Conservation (phyloP, 2,113 vertebrate species). For the Fulica atra region DNA sequence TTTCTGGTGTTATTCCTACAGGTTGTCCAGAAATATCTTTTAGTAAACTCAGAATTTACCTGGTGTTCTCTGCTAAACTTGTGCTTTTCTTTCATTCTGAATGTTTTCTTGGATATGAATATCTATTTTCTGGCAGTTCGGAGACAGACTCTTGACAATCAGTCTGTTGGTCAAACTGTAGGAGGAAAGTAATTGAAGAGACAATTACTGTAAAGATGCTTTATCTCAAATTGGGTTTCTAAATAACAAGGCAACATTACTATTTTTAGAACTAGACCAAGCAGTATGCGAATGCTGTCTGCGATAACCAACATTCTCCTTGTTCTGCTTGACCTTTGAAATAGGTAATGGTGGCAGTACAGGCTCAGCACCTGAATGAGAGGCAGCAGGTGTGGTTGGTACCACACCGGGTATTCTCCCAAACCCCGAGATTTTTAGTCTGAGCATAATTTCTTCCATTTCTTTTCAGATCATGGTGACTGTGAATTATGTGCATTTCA, state of each 20-base stretch:
- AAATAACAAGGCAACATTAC: not conserved
- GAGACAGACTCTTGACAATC: not conserved
- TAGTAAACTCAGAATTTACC: not conserved
- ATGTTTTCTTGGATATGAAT: not conserved
- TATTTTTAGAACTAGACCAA: not conserved
- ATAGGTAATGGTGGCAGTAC: not conserved
- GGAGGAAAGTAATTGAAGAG: slow-evolving; percentile 28
- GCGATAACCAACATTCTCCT: not conserved
- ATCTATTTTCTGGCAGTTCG: not conserved
- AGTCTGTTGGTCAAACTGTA: not conserved
- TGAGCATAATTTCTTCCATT: not conserved
- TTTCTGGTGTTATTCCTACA: not conserved
- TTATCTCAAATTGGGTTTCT: not conserved
- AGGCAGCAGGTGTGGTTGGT: not conserved
- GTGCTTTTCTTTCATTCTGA: not conserved
- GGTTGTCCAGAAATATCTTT: not conserved
- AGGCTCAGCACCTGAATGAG: not conserved
- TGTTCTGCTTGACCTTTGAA: not conserved
- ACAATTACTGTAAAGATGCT: slow-evolving; percentile 12
- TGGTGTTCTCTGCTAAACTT: not conserved
- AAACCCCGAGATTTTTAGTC: not conserved
- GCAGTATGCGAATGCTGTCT: not conserved
- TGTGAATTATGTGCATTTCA: not conserved
- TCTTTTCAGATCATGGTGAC: not conserved
- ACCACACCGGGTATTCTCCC: rapidly evolving